Evolutionary conservation across 2,888 invertebrate species (phyloP).

Genomic region (Ganaspis brasiliensis): DNA sequence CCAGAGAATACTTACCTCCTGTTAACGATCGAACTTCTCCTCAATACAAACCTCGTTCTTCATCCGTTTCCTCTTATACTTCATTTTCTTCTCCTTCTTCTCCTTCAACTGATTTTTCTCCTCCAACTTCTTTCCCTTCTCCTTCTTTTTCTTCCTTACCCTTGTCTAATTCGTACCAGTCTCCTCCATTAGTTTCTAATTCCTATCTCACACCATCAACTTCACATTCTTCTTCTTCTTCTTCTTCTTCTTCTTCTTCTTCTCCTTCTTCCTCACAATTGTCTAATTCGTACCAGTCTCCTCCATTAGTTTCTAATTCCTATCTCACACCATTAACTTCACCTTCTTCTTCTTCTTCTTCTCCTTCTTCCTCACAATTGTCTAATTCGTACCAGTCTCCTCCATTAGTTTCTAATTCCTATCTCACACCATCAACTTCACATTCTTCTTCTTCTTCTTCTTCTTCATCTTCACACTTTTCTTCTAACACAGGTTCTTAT

Average conservation of each 20-base stretch:
- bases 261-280: neutral
- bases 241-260: neutral
- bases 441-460: neutral
- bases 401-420: neutral
- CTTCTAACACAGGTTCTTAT: neutral
- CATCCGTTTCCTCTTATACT: constrained; percentile 1
- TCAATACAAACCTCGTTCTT: constrained; percentile 1
- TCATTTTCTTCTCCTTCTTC: neutral
- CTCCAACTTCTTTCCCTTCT: neutral
- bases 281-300: neutral
- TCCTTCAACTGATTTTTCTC: neutral
- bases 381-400: neutral
- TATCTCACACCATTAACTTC: neutral
- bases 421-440: neutral
- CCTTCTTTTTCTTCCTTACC: neutral
- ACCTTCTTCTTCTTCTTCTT: neutral
- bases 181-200: neutral
- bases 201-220: neutral
- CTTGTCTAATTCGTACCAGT: neutral
- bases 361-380: neutral
- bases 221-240: neutral
- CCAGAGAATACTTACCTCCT: constrained; percentile 15
- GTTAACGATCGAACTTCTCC: constrained; percentile 14
- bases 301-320: neutral
- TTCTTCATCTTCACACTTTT: neutral